Base-by-base conservation (phyloP, 1,140 invertebrate species). In the Cyclina sinensis region DNA sequence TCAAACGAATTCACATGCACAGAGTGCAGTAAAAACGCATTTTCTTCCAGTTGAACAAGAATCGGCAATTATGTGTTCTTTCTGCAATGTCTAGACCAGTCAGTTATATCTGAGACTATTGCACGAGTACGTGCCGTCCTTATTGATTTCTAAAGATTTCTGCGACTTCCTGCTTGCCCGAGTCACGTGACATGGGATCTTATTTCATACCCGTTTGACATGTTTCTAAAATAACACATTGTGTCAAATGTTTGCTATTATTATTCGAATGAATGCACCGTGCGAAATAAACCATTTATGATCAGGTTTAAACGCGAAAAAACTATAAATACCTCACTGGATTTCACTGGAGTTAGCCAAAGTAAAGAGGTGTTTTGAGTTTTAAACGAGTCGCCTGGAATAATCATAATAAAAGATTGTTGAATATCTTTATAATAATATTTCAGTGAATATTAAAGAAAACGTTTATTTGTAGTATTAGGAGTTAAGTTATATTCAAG, bases 201-300 rank as follows among this genome's bases (percentile, higher is more conserved):
- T 27, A 27, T 70, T 70, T 37, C 37, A 70, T 70, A 39, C 65
- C 35, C 65, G 65, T 70, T 70, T 65, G 35, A 37, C 30, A 70
- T 27, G 65, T 70, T 70, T 70, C 4, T n/a, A 27, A 54, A 54
- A n/a, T 65, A n/a, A 65, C 18, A n/a, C 54, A 57, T 57, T 4
- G 16, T 27, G 54, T 57, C 24, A 57, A 24, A 24, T 57, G 18
- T 65, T 30, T 3, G 7, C 21, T 54, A 18, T 18, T 18, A 65
- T 65, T 30, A 5, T 30, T 11, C 59, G 59, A 65, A 65, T 30
- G 59, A 65, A 27, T 30, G 27, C 27, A 27, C 16, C 59, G 30
- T 65, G 59, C 59, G 30, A 65, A 65, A 65, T 30, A 65, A 65
- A 35, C 59, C 59, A 4, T 65, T 65, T 65, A n/a, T n/a, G 59